Conservation (phyloP, 1,140 invertebrate genomes). For the Daktulosphaira vitifoliae region DNA sequence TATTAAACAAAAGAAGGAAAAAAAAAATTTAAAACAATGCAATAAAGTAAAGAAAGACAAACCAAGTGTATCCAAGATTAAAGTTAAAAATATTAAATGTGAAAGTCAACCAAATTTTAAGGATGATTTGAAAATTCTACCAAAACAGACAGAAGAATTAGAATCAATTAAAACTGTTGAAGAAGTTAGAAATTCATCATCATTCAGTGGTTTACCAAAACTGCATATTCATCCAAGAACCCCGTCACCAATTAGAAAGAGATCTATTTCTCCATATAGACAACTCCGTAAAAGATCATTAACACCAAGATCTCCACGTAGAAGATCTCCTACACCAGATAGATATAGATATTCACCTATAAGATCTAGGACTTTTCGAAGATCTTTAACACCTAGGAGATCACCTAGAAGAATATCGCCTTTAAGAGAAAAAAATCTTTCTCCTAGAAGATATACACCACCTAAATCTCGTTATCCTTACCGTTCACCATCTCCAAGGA, state of each 20-base stretch:
- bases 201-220: not conserved
- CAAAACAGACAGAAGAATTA: slow-evolving; percentile 6
- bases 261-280: slow-evolving; percentile 23
- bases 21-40: not conserved
- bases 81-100: slow-evolving; percentile 4
- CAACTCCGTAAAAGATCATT: slow-evolving; percentile 20
- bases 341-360: slow-evolving; percentile 19
- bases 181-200: slow-evolving; percentile 10
- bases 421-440: slow-evolving; percentile 25
- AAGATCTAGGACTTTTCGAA: slow-evolving; percentile 5
- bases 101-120: not conserved
- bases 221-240: slow-evolving; percentile 4
- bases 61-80: not conserved
- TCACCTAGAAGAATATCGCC: slow-evolving; percentile 13
- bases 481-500: slow-evolving; percentile 25
- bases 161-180: slow-evolving; percentile 28
- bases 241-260: slow-evolving; percentile 12
- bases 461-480: slow-evolving; percentile 12
- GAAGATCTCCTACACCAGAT: slow-evolving; percentile 18
- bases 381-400: slow-evolving; percentile 14
- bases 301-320: slow-evolving; percentile 9
- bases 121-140: not conserved
- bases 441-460: slow-evolving; percentile 7
- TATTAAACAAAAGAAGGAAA: slow-evolving; percentile 11
- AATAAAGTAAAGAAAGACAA: slow-evolving; percentile 24